Evolutionary conservation across 2,113 vertebrate species (phyloP).

Genomic region (Megaceryle torquata): DNA sequence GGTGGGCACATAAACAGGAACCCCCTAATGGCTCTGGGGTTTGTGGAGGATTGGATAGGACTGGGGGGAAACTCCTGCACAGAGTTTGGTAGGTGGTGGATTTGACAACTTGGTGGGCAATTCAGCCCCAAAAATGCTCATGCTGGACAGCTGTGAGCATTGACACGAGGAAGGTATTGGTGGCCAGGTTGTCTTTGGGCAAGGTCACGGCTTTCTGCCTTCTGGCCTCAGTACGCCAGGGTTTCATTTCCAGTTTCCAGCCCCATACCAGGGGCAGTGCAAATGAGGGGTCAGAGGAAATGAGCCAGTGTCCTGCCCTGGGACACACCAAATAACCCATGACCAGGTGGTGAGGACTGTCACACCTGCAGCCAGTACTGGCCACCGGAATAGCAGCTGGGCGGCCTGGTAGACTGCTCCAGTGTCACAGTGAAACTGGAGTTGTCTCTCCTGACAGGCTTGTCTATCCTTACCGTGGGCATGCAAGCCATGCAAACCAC

Average conservation of each 20-base stretch:
- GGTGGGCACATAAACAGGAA: not conserved
- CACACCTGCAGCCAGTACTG: not conserved
- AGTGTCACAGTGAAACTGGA: not conserved
- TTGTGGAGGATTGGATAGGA: not conserved
- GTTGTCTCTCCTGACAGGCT: not conserved
- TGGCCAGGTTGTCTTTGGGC: not conserved
- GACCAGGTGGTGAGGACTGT: not conserved
- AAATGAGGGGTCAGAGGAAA: not conserved
- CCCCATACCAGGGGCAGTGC: not conserved
- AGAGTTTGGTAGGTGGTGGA: not conserved
- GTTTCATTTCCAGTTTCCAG: not conserved
- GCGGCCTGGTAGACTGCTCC: not conserved
- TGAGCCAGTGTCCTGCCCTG: accelerated
- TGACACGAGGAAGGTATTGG: not conserved
- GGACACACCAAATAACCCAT: not conserved
- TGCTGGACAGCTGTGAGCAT: accelerated
- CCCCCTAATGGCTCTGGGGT: accelerated
- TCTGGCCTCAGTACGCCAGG: not conserved
- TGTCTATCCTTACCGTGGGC: accelerated
- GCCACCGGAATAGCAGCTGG: not conserved
- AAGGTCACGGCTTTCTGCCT: not conserved
- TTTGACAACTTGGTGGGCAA: not conserved
- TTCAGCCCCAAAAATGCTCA: not conserved
- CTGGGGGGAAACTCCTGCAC: not conserved
- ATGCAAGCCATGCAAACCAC: not conserved